Evolutionary conservation across 2,797 vertebrate species (phyloP), one percentile per base, ranked within the genome.

Genomic region (Vireo griseus): DNA sequence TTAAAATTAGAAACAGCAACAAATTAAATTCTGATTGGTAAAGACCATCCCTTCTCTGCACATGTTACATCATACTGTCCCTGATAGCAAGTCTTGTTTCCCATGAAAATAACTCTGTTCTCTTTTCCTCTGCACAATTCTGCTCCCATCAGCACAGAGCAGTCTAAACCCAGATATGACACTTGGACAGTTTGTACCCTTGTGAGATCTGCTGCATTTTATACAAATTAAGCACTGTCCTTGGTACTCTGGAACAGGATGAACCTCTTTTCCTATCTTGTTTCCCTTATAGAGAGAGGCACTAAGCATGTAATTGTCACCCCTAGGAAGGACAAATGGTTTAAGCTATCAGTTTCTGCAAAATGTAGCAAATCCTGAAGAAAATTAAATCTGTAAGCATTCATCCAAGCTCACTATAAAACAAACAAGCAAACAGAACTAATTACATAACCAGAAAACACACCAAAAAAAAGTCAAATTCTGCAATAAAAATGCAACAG

Each of bases 141-240:
- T 74, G 35, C 29, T 94, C 54, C 61, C 35, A 54, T 83, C 55
- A 71, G 57, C 57, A 62, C 57, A 65, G 42, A 68, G 31, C 50
- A 50, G 21, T 47, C 24, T 24, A 65, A 63, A 88, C 29, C 8
- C 61, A 67, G 47, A 42, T 63, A 80, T 9, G 16, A 66, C 0
- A 0, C 42, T 84, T 55, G 69, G 71, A 86, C 59, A 71, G 16
- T 40, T 69, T 82, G 83, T 79, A 79, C 48, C 26, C 47, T 52
- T 57, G n/a, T 79, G 40, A 88, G 71, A 62, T 75, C 35, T 80
- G n/a, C 48, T 71, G 52, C 35, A 57, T 87, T 85, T 94, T 82
- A 79, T 82, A 92, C 42, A 94, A 83, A 92, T 92, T 61, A 92
- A 80, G 58, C 51, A 72, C 40, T 81, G 73, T 80, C 80, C 77